These are phyloP conservation scores for Hemibagrus guttatus DNA, from an alignment of 2,797 vertebrate genomes.

Conservation along the genomic window DNA sequence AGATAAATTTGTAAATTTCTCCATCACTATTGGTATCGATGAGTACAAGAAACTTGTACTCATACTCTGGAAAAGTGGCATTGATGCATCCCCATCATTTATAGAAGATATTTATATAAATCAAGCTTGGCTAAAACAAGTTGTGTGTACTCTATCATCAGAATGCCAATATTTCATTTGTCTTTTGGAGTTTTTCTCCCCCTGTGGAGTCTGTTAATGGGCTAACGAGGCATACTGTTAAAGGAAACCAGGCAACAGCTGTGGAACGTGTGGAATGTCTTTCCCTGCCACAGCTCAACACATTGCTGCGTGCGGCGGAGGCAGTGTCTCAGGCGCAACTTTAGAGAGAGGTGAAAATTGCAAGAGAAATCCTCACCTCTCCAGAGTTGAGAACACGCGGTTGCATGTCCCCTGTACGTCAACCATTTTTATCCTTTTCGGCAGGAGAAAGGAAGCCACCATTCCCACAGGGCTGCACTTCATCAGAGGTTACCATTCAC, in stretches of 20 bases:
- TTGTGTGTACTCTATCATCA: neutral
- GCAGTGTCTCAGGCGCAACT: constrained; percentile 17
- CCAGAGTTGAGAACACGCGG: neutral
- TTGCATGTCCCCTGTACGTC: neutral
- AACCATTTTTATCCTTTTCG: constrained; percentile 1
- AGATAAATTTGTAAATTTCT: neutral
- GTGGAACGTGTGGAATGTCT: constrained; percentile 43
- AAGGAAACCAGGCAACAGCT: constrained; percentile 36
- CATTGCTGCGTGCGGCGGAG: neutral
- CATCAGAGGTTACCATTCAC: neutral
- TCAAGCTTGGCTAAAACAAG: neutral
- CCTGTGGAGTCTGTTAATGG: neutral
- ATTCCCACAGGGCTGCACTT: neutral
- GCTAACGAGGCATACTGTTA: neutral
- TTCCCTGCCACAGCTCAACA: constrained; percentile 1
- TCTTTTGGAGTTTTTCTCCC: neutral
- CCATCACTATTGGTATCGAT: neutral
- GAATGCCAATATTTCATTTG: neutral
- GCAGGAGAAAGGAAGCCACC: constrained; percentile 18
- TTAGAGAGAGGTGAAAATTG: constrained; percentile 37
- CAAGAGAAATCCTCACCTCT: constrained; percentile 26
- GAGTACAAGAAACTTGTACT: neutral
- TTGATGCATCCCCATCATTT: neutral
- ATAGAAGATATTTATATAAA: neutral
- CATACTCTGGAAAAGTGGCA: neutral